These are phyloP conservation scores for Luffia ferchaultella DNA, from an alignment of 2,888 invertebrate species.

Conservation along the genomic window DNA sequence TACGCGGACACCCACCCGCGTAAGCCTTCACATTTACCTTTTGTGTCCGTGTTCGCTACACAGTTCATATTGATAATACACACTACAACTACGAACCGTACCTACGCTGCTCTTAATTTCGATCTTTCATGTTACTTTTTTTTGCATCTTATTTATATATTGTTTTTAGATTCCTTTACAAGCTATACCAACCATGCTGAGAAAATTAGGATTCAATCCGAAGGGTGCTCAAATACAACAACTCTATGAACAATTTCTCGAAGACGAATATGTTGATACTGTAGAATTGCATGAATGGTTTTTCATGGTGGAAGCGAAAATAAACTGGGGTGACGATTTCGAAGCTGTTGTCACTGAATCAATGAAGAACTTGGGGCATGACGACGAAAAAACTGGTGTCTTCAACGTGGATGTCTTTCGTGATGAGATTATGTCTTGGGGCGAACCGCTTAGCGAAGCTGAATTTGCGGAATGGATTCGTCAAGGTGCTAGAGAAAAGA, in stretches of 20 bases:
- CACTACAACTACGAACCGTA: too few species aligned
- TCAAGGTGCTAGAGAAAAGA: constrained; percentile 41
- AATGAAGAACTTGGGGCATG: constrained; percentile 40
- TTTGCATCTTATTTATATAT: too few species aligned
- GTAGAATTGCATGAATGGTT: constrained; percentile 47
- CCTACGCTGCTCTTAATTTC: neutral
- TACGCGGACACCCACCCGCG: too few species aligned
- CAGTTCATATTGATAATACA: too few species aligned
- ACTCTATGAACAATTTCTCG: constrained; percentile 35
- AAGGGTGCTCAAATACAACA: constrained; percentile 37
- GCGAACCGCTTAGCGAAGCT: constrained; percentile 40
- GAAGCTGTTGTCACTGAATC: constrained; percentile 40
- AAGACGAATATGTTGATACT: constrained; percentile 48
- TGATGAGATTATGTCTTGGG: constrained; percentile 44
- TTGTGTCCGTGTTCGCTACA: too few species aligned
- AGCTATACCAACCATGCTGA: constrained; percentile 39
- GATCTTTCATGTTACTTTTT: neutral
- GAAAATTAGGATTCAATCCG: constrained; percentile 51
- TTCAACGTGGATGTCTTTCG: constrained; percentile 34
- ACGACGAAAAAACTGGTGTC: constrained; percentile 39
- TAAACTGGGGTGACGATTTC: constrained; percentile 47
- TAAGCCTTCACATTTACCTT: too few species aligned
- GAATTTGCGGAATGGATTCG: constrained; percentile 45
- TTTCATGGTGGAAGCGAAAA: constrained; percentile 54
- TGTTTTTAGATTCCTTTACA: constrained; percentile 39